Evolutionary conservation across 2,888 invertebrate genomes (phyloP), one percentile per base, ranked within the genome.

Genomic region (Andrena fulva): DNA sequence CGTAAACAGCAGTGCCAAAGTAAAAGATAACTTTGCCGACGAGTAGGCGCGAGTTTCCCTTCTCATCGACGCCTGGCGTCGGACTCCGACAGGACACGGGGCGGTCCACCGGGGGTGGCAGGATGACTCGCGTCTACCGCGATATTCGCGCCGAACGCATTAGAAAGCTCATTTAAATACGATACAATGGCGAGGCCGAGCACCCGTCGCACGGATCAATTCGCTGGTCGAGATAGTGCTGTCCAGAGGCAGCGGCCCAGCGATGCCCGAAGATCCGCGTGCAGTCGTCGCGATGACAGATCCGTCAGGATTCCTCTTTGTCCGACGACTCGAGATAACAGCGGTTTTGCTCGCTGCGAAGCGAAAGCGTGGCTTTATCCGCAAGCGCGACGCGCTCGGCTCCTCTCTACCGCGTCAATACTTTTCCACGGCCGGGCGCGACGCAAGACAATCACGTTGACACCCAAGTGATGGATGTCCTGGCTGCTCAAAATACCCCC

Each of bases 361-460:
- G 50, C 56, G 33, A 8, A 59, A 68, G 24, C 7, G n/a, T 31
- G 16, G 5, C 35, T 50, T 16, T 31, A 42, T 68, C 24, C 27
- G 60, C 50, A 31, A 42, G 33, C 27, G 24, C 20, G 31, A 31
- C 4, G 10, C 42, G 5, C 24, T 52, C 62, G 77, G 16, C 73
- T 59, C 20, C 35, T 64, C 67, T 64, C 82, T 76, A 0, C 48
- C 63, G 79, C 71, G 92, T 85, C 92, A 91, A 92, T 92, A 92
- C 90, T 92, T 93, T 91, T 86, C 86, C 92, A 82, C 80, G 85
- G 82, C 42, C 78, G 76, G 86, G 86, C 86, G 87, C 91, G 89
- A 87, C 91, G 91, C 91, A 92, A 94, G 93, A 94, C 93, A 94
- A 94, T 94, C 93, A 92, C 92, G 94, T 91, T 93, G 94, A 94